A percentile compares a stretch with the other conserved stretches of the same genome.
phyloP scores from a whole-genome alignment of 2,113 vertebrate genomes.

The Rousettus leschenaultii region DNA sequence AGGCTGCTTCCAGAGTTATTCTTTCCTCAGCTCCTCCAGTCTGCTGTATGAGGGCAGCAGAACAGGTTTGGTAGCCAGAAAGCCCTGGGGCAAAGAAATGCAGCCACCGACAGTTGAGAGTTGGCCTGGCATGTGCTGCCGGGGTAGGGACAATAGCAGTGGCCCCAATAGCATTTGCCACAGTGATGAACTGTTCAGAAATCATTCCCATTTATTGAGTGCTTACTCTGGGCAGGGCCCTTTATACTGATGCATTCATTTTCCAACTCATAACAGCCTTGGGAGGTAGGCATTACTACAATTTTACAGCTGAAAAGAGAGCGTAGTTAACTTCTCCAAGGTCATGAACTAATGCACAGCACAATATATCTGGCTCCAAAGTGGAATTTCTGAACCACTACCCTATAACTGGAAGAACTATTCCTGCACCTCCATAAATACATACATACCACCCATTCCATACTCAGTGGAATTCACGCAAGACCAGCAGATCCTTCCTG shows the following conservation, averaged over 20 bases:
- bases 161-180: not conserved
- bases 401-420: not conserved
- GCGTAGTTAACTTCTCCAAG: not conserved
- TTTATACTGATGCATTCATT: not conserved
- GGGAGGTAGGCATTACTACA: not conserved
- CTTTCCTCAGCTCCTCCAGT: not conserved
- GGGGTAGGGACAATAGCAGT: no score
- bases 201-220: not conserved
- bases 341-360: not conserved
- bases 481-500: not conserved
- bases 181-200: fast-evolving
- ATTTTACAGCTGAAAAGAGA: not conserved
- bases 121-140: not conserved
- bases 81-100: not conserved
- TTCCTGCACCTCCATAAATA: not conserved
- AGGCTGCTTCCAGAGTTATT: not conserved
- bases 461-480: fast-evolving
- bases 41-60: not conserved
- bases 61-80: not conserved
- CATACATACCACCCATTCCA: not conserved
- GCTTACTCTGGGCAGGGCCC: not conserved
- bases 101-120: not conserved
- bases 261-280: not conserved
- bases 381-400: not conserved
- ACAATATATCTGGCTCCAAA: not conserved